These are phyloP conservation scores for Xestia c-nigrum DNA, from an alignment of 2,888 invertebrate genomes.

Conservation along the genomic window DNA sequence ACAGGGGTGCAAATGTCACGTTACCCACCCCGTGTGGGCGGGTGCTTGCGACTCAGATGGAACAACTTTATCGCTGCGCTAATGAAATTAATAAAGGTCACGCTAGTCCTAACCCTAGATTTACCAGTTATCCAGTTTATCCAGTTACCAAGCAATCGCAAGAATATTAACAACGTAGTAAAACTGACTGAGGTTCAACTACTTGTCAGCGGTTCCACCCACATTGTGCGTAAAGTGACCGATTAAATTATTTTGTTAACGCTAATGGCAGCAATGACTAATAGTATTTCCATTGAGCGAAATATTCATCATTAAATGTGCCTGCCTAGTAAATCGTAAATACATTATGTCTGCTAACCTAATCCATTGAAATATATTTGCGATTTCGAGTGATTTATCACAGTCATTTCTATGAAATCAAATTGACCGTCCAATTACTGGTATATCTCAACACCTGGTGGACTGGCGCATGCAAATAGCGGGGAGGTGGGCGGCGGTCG, in stretches of 20 bases:
- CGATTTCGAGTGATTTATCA: constrained; percentile 55
- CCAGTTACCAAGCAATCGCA: constrained; percentile 12
- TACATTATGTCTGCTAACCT: constrained; percentile 45
- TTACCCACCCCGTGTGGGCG: constrained; percentile 76
- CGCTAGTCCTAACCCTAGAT: constrained; percentile 67
- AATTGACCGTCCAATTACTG: constrained; percentile 72
- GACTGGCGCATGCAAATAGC: constrained; percentile 70
- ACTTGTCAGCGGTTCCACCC: constrained; percentile 36
- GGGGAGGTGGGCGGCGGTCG: constrained; percentile 64
- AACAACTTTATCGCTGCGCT: constrained; percentile 70
- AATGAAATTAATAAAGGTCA: constrained; percentile 79
- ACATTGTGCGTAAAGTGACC: constrained; percentile 33
- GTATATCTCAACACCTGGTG: constrained; percentile 73
- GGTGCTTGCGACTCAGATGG: constrained; percentile 66
- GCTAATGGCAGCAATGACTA: constrained; percentile 41
- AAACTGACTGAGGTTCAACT: constrained; percentile 20
- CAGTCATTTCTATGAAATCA: constrained; percentile 64
- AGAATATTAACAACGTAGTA: constrained; percentile 11
- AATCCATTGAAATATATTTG: constrained; percentile 40
- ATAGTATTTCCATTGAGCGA: constrained; percentile 42
- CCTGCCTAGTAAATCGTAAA: constrained; percentile 48
- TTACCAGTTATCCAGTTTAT: constrained; percentile 56
- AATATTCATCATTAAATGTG: constrained; percentile 36
- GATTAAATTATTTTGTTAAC: constrained; percentile 49
- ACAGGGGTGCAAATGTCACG: constrained; percentile 79